A percentile compares a stretch with the other conserved stretches of the same genome.
phyloP scores from a whole-genome alignment of 2,113 vertebrate genomes.

The Oncorhynchus clarkii region DNA sequence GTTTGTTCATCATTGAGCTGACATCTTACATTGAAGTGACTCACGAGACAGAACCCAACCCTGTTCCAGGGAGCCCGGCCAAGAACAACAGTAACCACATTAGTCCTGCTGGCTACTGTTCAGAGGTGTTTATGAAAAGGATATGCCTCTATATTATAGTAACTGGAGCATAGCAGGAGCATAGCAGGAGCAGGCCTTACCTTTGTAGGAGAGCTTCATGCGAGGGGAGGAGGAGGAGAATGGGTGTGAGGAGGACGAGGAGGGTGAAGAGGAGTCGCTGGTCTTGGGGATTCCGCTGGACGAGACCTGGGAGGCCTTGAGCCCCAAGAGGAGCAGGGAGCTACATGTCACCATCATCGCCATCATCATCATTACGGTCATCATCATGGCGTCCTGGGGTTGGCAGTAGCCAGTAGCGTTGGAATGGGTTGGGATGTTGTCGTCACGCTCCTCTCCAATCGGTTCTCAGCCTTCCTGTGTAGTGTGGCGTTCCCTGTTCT shows the following conservation, averaged over 20 bases:
- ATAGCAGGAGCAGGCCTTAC: conserved; percentile 51
- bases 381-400: conserved; percentile 54
- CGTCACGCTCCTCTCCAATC: not conserved
- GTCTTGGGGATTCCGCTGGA: conserved; percentile 42
- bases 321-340: conserved; percentile 66
- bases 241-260: conserved; percentile 34
- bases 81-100: conserved; percentile 45
- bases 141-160: not conserved
- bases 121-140: conserved; percentile 10
- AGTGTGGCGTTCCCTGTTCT: not conserved
- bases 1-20: conserved; percentile 31
- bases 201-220: conserved; percentile 76
- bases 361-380: conserved; percentile 65
- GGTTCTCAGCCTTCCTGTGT: not conserved
- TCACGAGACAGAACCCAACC: not conserved
- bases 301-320: conserved; percentile 58
- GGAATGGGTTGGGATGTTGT: not conserved
- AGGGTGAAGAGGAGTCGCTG: conserved; percentile 43
- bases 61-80: conserved; percentile 3
- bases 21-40: conserved; percentile 18
- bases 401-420: not conserved
- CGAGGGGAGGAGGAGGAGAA: conserved; percentile 59
- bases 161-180: not conserved
- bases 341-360: conserved; percentile 65
- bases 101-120: conserved; percentile 43